These are phyloP conservation scores for Cantharis lateralis DNA, from an alignment of 2,888 invertebrate genomes.

Conservation along the genomic window DNA sequence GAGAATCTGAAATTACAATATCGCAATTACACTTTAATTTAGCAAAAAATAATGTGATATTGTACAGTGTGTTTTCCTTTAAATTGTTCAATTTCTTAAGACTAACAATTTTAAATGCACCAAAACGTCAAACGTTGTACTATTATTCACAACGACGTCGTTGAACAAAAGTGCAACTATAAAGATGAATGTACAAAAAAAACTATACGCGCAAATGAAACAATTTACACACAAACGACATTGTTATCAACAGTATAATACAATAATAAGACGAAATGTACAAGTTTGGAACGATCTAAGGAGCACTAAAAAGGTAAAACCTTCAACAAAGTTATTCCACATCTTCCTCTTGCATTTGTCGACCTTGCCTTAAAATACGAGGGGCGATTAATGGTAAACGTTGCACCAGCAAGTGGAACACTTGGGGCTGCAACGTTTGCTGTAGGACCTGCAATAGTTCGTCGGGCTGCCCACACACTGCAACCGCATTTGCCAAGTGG, in stretches of 20 bases:
- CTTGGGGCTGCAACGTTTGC: conserved; percentile 93
- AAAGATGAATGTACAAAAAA: not conserved
- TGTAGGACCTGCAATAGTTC: conserved; percentile 86
- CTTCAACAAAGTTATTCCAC: conserved; percentile 46
- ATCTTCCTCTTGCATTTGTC: conserved; percentile 53
- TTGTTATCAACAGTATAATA: conserved; percentile 24
- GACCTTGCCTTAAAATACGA: conserved; percentile 48
- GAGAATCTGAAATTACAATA: not conserved
- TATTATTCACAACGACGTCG: not conserved
- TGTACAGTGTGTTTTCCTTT: not conserved
- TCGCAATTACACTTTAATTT: not conserved
- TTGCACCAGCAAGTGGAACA: conserved; percentile 87
- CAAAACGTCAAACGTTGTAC: not conserved
- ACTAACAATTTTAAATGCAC: not conserved
- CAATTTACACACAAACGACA: conserved; percentile 2
- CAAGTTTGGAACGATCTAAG: conserved; percentile 36
- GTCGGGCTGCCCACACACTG: conserved; percentile 93
- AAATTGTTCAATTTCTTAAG: not conserved
- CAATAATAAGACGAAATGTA: conserved; percentile 35
- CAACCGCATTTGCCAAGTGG: conserved; percentile 96
- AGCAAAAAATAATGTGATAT: not conserved
- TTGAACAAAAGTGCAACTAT: not conserved
- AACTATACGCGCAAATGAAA: not conserved
- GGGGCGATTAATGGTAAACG: conserved; percentile 71
- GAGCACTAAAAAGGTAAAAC: conserved; percentile 20